Conservation (phyloP, 2,797 vertebrate genomes). For the Sparus aurata region DNA sequence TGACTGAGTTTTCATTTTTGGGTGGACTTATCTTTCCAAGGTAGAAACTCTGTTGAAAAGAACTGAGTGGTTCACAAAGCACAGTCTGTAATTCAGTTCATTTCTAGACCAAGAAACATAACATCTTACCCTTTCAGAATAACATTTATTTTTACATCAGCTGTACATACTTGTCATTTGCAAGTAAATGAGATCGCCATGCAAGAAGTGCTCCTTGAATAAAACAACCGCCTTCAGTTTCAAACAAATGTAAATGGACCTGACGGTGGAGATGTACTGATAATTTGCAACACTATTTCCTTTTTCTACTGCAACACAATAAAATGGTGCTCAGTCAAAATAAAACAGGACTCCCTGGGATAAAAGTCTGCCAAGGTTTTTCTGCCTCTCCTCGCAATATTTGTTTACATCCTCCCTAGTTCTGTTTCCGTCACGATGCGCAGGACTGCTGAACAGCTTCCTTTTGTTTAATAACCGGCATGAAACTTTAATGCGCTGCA, state of each 20-base stretch:
- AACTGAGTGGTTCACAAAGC: background rate
- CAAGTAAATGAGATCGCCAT: background rate
- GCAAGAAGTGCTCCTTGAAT: background rate
- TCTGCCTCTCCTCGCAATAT: conserved; percentile 26
- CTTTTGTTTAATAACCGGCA: conserved; percentile 32
- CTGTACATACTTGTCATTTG: background rate
- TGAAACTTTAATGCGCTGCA: conserved; percentile 51
- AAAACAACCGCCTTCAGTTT: background rate
- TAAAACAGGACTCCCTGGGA: conserved; percentile 3
- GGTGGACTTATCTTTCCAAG: too few species aligned
- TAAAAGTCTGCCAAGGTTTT: conserved; percentile 11
- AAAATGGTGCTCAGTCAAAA: conserved; percentile 13
- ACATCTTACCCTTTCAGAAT: background rate
- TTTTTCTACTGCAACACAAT: conserved; percentile 20
- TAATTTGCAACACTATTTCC: background rate
- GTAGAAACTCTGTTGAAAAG: background rate
- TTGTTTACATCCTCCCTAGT: background rate
- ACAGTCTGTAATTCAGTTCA: background rate
- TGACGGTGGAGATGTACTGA: background rate
- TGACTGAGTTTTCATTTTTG: too few species aligned
- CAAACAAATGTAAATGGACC: background rate
- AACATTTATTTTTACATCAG: background rate
- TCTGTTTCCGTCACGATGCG: conserved; percentile 8
- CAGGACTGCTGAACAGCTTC: conserved; percentile 27
- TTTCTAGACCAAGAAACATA: background rate